These are phyloP conservation scores for Apotomis betuletana DNA, from an alignment of 2,888 invertebrate species.

Conservation along the genomic window DNA sequence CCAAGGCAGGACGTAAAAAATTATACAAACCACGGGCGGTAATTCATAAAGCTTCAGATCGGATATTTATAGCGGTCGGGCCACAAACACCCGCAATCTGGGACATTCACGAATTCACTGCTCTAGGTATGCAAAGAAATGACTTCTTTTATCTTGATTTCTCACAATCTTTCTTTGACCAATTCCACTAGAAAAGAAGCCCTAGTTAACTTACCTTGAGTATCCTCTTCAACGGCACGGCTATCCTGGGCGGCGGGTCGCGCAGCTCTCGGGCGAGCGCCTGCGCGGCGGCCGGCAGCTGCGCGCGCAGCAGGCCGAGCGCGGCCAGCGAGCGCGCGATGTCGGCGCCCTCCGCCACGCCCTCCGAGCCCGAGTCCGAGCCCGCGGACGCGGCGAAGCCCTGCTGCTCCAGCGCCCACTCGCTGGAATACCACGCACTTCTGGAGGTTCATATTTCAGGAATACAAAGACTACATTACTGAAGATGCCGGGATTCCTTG, in stretches of 20 bases:
- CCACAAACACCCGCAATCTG: too few relatives aligned
- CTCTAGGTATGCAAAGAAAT: too few relatives aligned
- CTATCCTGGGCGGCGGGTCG: conserved; percentile 53
- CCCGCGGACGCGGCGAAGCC: conserved; percentile 43
- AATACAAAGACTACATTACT: too few relatives aligned
- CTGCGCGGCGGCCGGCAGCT: conserved; percentile 54
- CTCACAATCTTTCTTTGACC: too few relatives aligned
- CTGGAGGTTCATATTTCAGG: neutral
- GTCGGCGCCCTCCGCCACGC: conserved; percentile 74
- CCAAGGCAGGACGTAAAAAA: too few relatives aligned
- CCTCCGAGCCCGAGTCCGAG: conserved; percentile 56
- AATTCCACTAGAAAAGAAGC: too few relatives aligned
- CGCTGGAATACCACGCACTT: conserved; percentile 21
- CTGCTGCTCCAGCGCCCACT: conserved; percentile 48
- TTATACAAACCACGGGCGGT: too few relatives aligned
- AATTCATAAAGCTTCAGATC: too few relatives aligned
- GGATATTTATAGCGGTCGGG: too few relatives aligned
- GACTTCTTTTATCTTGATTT: too few relatives aligned
- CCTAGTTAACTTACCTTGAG: neutral
- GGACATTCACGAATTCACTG: too few relatives aligned
- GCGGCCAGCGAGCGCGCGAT: conserved; percentile 73
- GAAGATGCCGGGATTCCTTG: too few relatives aligned
- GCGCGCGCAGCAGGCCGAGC: conserved; percentile 66
- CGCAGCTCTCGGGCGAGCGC: conserved; percentile 60
- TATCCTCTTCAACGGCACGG: conserved; percentile 62